These are phyloP conservation scores for Callinectes sapidus DNA, from an alignment of 2,888 invertebrate genomes.

Conservation along the genomic window DNA sequence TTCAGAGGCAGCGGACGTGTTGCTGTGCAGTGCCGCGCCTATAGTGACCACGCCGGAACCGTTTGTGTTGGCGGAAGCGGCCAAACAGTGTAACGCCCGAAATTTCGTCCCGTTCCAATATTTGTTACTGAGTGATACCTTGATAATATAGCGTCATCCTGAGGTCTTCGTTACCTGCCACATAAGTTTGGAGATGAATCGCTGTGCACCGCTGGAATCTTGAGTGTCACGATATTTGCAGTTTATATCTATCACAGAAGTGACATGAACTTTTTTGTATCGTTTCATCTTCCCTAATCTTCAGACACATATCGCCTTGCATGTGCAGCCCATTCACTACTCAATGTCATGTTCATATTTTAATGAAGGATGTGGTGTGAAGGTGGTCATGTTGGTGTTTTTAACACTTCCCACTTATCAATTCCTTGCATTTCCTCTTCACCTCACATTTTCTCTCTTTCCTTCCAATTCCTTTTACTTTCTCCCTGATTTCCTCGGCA, in stretches of 20 bases:
- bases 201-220: not conserved
- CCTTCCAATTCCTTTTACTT: not conserved
- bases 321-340: not conserved
- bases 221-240: not conserved
- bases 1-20: conserved; percentile 51
- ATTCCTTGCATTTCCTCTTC: not conserved
- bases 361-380: not conserved
- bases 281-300: not conserved
- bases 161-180: not conserved
- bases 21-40: conserved; percentile 32
- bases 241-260: not conserved
- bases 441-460: not conserved
- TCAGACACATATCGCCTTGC: not conserved
- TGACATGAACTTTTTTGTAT: not conserved
- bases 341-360: not conserved
- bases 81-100: not conserved
- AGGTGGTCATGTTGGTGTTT: not conserved
- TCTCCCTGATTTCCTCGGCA: not conserved
- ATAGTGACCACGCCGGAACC: not conserved
- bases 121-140: not conserved
- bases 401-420: not conserved
- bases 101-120: not conserved
- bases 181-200: not conserved
- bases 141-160: not conserved
- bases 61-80: not conserved